Evolutionary conservation across 1,140 invertebrate species (phyloP).

Genomic region (Penaeus vannamei): DNA sequence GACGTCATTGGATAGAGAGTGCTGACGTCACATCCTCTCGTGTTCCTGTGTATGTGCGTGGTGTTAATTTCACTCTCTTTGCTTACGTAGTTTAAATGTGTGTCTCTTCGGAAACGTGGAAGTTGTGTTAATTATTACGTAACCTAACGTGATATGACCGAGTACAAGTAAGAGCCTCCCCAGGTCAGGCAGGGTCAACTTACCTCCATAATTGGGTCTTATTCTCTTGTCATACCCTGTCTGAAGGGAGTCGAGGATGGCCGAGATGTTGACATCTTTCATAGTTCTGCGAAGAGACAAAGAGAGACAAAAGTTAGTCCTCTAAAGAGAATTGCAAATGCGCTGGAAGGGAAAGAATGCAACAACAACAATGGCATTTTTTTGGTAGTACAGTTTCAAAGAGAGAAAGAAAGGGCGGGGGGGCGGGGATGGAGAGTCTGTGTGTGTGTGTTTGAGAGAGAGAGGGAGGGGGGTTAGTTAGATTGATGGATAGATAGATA

Average conservation of each 20-base stretch:
- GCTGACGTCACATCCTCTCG: no score
- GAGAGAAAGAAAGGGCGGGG: background rate
- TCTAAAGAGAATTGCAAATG: background rate
- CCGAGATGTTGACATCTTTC: slow-evolving; percentile 89
- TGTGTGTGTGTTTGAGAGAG: background rate
- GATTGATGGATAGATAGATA: no score
- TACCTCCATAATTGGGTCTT: slow-evolving; percentile 97
- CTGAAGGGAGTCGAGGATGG: slow-evolving; percentile 92
- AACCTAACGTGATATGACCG: background rate
- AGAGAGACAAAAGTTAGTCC: slow-evolving; percentile 13
- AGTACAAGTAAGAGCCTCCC: background rate
- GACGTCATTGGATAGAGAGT: no score
- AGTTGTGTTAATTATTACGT: no score
- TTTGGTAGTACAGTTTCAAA: no score
- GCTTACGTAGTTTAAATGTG: no score
- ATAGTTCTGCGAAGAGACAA: slow-evolving; percentile 58
- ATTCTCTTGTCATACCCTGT: slow-evolving; percentile 97
- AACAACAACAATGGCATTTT: background rate
- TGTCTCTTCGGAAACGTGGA: no score
- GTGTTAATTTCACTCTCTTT: no score
- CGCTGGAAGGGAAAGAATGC: background rate
- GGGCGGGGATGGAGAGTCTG: background rate
- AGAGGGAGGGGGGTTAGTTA: background rate
- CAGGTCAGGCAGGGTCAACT: slow-evolving; percentile 73
- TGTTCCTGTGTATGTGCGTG: no score